Conservation (phyloP, 2,113 vertebrate species). For the Helogale parvula region DNA sequence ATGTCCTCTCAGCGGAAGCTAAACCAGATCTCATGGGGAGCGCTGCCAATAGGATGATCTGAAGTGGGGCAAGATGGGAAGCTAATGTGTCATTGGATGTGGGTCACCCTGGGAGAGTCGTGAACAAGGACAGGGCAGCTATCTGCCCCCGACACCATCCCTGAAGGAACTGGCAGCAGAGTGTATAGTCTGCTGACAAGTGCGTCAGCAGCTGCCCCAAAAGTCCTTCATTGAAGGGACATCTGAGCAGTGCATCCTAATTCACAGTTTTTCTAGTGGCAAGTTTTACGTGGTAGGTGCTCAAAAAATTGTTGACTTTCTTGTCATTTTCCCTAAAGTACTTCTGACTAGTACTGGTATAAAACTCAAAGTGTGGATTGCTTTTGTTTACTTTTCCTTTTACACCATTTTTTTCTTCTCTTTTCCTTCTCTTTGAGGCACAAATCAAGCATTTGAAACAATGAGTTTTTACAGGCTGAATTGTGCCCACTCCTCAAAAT, state of each 20-base stretch:
- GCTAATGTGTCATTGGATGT: not conserved
- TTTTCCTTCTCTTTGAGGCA: not conserved
- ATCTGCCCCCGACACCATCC: not conserved
- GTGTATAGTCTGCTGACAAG: too few species aligned
- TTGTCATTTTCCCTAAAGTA: not conserved
- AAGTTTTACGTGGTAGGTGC: not conserved
- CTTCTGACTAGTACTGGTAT: not conserved
- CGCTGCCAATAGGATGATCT: not conserved
- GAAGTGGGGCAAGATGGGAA: not conserved
- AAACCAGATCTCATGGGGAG: accelerated
- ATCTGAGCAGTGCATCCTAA: not conserved
- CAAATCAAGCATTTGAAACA: not conserved
- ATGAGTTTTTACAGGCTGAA: not conserved
- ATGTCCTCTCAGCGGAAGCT: not conserved
- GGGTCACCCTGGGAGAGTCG: not conserved
- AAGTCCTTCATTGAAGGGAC: not conserved
- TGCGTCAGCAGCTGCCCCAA: not conserved
- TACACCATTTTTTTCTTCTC: not conserved
- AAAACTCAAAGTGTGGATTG: not conserved
- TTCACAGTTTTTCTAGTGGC: not conserved
- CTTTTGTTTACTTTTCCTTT: not conserved
- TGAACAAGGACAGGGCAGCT: not conserved
- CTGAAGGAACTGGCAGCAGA: not conserved
- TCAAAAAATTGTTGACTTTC: not conserved
- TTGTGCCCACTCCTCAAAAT: not conserved